A percentile compares a stretch with the other conserved stretches of the same genome.
These are phyloP conservation scores for Dicrostonyx torquatus DNA, from an alignment of 2,797 vertebrate genomes.

Conservation along the genomic window DNA sequence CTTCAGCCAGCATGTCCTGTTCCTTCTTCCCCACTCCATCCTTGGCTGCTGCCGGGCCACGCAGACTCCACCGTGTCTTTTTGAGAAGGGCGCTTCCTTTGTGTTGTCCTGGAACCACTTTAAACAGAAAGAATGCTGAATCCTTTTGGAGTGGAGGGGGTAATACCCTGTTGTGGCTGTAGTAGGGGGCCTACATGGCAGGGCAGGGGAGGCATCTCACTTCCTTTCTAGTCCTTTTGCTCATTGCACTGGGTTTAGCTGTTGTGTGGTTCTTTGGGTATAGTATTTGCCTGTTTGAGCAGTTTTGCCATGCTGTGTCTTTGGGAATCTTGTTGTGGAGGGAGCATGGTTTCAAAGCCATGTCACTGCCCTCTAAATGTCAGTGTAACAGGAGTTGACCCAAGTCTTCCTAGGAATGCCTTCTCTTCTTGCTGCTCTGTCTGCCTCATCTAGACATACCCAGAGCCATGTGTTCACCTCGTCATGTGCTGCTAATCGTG, in stretches of 20 bases:
- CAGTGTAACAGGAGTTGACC: constrained; percentile 4
- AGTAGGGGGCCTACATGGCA: constrained; percentile 15
- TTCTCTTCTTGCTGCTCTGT: constrained; percentile 48
- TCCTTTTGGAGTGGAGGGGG: neutral
- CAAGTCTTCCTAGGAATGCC: neutral
- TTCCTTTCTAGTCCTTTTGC: neutral
- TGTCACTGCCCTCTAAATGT: constrained; percentile 15
- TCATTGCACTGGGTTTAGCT: constrained; percentile 15
- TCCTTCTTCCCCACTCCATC: neutral
- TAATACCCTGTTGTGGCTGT: neutral
- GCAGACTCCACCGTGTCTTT: constrained; percentile 40
- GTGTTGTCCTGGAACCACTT: constrained; percentile 17
- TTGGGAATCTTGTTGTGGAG: constrained; percentile 36
- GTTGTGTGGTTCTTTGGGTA: neutral
- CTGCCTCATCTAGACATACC: neutral
- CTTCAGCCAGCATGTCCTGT: neutral
- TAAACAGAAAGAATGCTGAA: constrained; percentile 4
- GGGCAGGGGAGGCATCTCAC: neutral
- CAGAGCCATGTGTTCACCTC: neutral
- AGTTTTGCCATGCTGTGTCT: neutral
- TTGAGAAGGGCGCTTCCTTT: constrained; percentile 28
- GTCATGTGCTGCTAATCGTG: constrained; percentile 3
- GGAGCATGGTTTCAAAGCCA: neutral
- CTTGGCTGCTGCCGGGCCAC: neutral
- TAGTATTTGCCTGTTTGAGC: neutral